Evolutionary conservation across 2,888 invertebrate species (phyloP).

Genomic region (Amphipoea lucens): DNA sequence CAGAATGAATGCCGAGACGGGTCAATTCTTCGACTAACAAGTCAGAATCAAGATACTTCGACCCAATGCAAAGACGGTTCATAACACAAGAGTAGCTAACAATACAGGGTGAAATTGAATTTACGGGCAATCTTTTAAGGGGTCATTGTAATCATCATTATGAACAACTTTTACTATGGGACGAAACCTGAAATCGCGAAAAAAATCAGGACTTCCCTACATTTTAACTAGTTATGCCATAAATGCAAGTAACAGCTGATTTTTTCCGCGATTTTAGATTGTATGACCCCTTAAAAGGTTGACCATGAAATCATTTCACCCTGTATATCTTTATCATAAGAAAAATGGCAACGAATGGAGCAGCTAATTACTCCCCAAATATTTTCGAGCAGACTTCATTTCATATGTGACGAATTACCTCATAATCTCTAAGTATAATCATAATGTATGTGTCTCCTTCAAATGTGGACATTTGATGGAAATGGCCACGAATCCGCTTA

Average conservation of each 20-base stretch:
- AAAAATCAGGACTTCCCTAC: too few species aligned
- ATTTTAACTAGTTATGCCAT: too few species aligned
- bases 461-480: slow-evolving; percentile 83
- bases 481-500: slow-evolving; percentile 88
- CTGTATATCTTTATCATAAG: too few species aligned
- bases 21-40: background rate
- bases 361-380: background rate
- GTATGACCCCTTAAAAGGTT: too few species aligned
- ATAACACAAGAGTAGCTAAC: background rate
- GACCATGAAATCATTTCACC: too few species aligned
- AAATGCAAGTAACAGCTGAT: too few species aligned
- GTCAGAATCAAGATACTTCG: background rate
- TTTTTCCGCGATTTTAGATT: too few species aligned
- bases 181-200: too few species aligned
- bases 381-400: slow-evolving; percentile 8
- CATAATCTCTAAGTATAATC: slow-evolving; percentile 52
- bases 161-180: too few species aligned
- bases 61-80: background rate
- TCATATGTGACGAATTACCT: slow-evolving; percentile 32
- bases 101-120: too few species aligned
- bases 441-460: slow-evolving; percentile 67
- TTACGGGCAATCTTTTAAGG: too few species aligned
- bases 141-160: too few species aligned
- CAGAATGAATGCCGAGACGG: background rate
- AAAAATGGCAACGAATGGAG: background rate